These are phyloP conservation scores for Vesta saturnalis DNA, from an alignment of 2,888 invertebrate genomes.

Conservation along the genomic window DNA sequence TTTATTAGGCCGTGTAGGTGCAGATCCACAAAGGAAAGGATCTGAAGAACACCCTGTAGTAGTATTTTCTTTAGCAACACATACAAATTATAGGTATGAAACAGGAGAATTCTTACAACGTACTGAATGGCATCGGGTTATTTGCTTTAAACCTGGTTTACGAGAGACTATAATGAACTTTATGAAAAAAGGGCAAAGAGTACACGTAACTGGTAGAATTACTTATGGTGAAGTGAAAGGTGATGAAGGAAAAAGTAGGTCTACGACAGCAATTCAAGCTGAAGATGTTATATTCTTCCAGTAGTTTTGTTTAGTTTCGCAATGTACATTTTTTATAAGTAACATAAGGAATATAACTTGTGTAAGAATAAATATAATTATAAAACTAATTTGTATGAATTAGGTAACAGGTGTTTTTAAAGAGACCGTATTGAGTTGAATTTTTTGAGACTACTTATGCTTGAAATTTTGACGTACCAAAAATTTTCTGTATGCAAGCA, in stretches of 20 bases:
- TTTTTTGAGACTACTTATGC: too few relatives aligned
- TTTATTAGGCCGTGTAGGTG: slow-evolving; percentile 86
- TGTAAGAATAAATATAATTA: too few relatives aligned
- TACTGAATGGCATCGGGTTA: slow-evolving; percentile 92
- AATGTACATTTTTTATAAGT: too few relatives aligned
- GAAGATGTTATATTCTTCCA: slow-evolving; percentile 89
- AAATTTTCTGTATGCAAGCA: too few relatives aligned
- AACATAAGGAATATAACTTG: too few relatives aligned
- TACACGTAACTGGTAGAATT: slow-evolving; percentile 83
- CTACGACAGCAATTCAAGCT: slow-evolving; percentile 84
- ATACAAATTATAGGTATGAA: slow-evolving; percentile 84
- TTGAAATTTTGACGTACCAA: too few relatives aligned
- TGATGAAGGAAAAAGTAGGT: slow-evolving; percentile 75
- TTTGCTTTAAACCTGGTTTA: slow-evolving; percentile 86
- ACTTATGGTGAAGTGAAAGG: slow-evolving; percentile 87
- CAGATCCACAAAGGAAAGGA: slow-evolving; percentile 89
- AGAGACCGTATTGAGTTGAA: too few relatives aligned
- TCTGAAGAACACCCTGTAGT: slow-evolving; percentile 84
- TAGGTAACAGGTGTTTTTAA: too few relatives aligned
- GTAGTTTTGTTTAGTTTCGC: not conserved
- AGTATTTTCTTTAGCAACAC: slow-evolving; percentile 90
- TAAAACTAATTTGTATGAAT: too few relatives aligned
- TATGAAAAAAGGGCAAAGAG: slow-evolving; percentile 86
- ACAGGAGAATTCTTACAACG: slow-evolving; percentile 83
- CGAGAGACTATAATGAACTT: slow-evolving; percentile 82